Evolutionary conservation across 23 tunicate species (phyloP).

Genomic region (Clavelina lepadiformis): DNA sequence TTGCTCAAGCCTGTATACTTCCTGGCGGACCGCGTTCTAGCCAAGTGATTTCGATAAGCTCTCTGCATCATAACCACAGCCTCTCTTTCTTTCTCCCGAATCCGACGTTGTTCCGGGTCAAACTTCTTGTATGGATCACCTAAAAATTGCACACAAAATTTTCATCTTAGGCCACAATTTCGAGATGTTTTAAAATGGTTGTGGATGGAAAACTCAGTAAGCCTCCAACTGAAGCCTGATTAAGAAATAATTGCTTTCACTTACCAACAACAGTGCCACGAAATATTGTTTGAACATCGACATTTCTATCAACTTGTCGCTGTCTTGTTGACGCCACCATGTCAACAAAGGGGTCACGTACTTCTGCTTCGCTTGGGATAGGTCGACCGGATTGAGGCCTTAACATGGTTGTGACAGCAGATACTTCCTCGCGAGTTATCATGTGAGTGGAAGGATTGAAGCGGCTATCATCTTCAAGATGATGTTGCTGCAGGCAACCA

Average conservation of each 20-base stretch:
- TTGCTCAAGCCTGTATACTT: constrained; percentile 38
- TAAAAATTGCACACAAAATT: neutral
- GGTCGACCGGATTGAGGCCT: constrained; percentile 53
- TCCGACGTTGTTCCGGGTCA: constrained; percentile 6
- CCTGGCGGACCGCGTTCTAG: constrained; percentile 36
- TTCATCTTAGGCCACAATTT: neutral
- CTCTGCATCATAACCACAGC: constrained; percentile 57
- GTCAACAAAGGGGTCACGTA: constrained; percentile 52
- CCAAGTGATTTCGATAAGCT: constrained; percentile 38
- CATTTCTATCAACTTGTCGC: constrained; percentile 35
- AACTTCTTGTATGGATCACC: constrained; percentile 1
- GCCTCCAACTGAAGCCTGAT: too few relatives aligned
- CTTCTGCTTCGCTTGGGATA: constrained; percentile 41
- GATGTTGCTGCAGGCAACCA: too few relatives aligned
- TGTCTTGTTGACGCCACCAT: constrained; percentile 53
- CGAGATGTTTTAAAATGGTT: neutral
- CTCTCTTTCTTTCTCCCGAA: constrained; percentile 5
- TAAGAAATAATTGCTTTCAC: neutral
- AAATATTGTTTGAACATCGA: constrained; percentile 50
- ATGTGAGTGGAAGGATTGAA: too few relatives aligned
- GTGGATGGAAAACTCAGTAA: neutral
- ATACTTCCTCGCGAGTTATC: constrained; percentile 43
- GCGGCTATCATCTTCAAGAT: too few relatives aligned
- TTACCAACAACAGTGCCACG: neutral
- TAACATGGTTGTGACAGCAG: constrained; percentile 28